Evolutionary conservation across 2,888 invertebrate genomes (phyloP).

Genomic region (Phyllotreta striolata): DNA sequence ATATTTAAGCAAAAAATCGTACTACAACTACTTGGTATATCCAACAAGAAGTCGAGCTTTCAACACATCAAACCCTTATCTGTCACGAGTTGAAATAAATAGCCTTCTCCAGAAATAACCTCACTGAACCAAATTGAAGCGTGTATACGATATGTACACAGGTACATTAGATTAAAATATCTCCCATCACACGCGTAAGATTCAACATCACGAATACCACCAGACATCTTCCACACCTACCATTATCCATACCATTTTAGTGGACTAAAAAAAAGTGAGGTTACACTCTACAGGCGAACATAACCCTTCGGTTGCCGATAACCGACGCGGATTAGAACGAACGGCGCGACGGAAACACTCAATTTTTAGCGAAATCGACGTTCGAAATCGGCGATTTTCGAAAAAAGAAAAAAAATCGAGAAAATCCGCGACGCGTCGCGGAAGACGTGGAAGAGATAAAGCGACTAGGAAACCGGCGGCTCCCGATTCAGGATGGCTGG

Average conservation of each 20-base stretch:
- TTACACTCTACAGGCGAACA: conserved; percentile 12
- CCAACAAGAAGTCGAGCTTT: no score
- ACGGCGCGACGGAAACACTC: conserved; percentile 4
- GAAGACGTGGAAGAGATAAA: conserved; percentile 32
- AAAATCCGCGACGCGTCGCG: conserved; percentile 15
- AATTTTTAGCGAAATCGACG: not conserved
- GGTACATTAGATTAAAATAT: no score
- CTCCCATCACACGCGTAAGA: no score
- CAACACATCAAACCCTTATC: no score
- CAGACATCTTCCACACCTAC: conserved; percentile 7
- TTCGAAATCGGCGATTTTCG: conserved; percentile 8
- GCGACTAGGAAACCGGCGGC: conserved; percentile 33
- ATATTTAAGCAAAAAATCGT: no score
- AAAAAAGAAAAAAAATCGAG: conserved; percentile 16
- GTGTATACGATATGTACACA: no score
- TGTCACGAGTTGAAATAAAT: no score
- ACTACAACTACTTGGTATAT: no score
- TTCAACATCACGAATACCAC: no score
- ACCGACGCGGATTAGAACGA: conserved; percentile 1
- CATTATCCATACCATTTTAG: conserved; percentile 21
- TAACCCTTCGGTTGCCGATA: conserved; percentile 16
- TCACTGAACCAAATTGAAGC: no score
- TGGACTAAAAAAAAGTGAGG: conserved; percentile 28
- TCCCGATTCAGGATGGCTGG: conserved; percentile 42
- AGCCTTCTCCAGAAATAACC: no score